Conservation (phyloP, 1,140 invertebrate species). For the Helicoverpa zea region DNA sequence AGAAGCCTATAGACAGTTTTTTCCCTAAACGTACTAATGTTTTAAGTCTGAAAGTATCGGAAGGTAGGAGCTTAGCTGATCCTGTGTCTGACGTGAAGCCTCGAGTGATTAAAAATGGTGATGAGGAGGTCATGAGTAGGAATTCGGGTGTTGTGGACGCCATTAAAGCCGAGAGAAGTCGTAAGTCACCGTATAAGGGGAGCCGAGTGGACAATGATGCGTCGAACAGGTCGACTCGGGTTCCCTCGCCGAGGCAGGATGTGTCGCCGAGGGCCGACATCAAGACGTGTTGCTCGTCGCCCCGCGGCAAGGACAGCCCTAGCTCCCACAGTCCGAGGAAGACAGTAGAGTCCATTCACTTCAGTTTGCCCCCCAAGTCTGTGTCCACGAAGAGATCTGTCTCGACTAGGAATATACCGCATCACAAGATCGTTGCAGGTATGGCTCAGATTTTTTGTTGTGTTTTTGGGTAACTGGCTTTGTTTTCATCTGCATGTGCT, state of each 20-base stretch:
- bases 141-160: conserved; percentile 66
- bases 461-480: not conserved
- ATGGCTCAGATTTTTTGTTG: not conserved
- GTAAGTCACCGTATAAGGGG: conserved; percentile 54
- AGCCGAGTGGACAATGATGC: conserved; percentile 61
- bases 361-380: conserved; percentile 65
- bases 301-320: conserved; percentile 59
- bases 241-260: conserved; percentile 51
- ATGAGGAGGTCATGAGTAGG: conserved; percentile 72
- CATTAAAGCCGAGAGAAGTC: conserved; percentile 62
- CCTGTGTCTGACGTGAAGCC: conserved; percentile 42
- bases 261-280: conserved; percentile 59
- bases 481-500: too few species aligned
- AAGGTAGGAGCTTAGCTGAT: conserved; percentile 47
- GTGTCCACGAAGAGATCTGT: conserved; percentile 66
- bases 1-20: conserved; percentile 69
- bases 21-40: conserved; percentile 60
- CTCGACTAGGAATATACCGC: conserved; percentile 64
- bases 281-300: conserved; percentile 62
- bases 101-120: conserved; percentile 46
- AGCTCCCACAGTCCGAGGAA: conserved; percentile 68
- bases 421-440: conserved; percentile 82
- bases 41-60: conserved; percentile 54
- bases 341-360: conserved; percentile 68
- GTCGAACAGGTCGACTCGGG: conserved; percentile 54